Evolutionary conservation across 2,797 vertebrate species (phyloP).

Genomic region (Pipistrellus pygmaeus): DNA sequence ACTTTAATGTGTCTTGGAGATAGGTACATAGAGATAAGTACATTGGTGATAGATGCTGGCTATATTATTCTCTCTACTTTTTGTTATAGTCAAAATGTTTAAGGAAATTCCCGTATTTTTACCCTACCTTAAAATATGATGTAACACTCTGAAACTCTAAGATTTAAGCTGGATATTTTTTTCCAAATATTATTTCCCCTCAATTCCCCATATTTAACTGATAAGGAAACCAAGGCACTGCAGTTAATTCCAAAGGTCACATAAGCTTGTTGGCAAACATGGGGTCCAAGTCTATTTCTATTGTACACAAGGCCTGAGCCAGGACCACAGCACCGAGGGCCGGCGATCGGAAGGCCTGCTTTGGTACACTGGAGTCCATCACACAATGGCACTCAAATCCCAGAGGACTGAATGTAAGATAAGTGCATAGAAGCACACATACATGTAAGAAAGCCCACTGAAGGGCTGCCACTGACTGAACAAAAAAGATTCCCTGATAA

Average conservation of each 20-base stretch:
- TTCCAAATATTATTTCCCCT: neutral
- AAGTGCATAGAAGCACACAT: neutral
- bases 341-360: neutral
- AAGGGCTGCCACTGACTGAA: neutral
- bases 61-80: neutral
- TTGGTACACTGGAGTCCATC: neutral
- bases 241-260: neutral
- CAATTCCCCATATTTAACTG: neutral
- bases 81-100: neutral
- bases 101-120: neutral
- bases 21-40: neutral
- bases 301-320: neutral
- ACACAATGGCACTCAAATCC: neutral
- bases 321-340: neutral
- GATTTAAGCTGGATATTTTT: slow-evolving; percentile 17
- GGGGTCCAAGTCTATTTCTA: neutral
- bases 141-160: neutral
- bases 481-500: neutral
- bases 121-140: neutral
- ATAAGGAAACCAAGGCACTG: neutral
- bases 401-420: neutral
- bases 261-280: neutral
- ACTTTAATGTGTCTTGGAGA: neutral
- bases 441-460: neutral
- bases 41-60: neutral